Base-by-base conservation (phyloP, 2,888 invertebrate species). In the Heliothis peltigera region DNA sequence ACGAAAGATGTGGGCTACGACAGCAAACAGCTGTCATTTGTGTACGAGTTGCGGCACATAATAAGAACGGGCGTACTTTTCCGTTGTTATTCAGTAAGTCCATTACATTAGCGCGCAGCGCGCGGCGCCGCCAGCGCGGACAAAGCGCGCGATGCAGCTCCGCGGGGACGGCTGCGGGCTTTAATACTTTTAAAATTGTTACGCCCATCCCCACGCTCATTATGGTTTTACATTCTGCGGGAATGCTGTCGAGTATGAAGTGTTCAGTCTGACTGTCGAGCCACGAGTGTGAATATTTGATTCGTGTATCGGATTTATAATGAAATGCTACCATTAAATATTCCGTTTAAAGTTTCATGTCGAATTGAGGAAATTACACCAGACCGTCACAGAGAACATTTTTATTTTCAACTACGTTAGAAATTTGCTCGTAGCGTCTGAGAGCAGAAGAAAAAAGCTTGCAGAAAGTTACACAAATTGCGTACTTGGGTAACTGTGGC, bases 31-130 rank as follows among this genome's bases (percentile, higher is more conserved):
- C n/a, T 8, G 18, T 35, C n/a, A 60, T 55, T 43, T 21, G 18
- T 25, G 22, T 39, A 17, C 28, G 25, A 61, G 28, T 39, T 22
- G n/a, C 17, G 17, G 32, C n/a, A 35, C 25, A 47, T 47, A 47
- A 22, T 28, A 56, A 51, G 22, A 70, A 56, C 49, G 53, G 53
- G 59, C 59, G 52, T 73, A 71, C 77, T 76, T 71, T 46, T 43
- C 42, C 35, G 25, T 57, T 54, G 47, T 53, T 60, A 65, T 76
- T 64, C 43, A 56, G 77, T 56, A 52, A 71, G 35, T 81, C 63
- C 77, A 80, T 80, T 80, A 80, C 80, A 80, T 80, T 80, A 80
- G 64, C 44, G 61, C 58, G 54, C 21, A 80, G 74, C 79, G 57
- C 75, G 75, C 68, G 59, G 60, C 63, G 77, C 81, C 73, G 70